Evolutionary conservation across 2,797 vertebrate genomes (phyloP), one percentile per base, ranked within the genome.

Genomic region (Muscicapa striata): DNA sequence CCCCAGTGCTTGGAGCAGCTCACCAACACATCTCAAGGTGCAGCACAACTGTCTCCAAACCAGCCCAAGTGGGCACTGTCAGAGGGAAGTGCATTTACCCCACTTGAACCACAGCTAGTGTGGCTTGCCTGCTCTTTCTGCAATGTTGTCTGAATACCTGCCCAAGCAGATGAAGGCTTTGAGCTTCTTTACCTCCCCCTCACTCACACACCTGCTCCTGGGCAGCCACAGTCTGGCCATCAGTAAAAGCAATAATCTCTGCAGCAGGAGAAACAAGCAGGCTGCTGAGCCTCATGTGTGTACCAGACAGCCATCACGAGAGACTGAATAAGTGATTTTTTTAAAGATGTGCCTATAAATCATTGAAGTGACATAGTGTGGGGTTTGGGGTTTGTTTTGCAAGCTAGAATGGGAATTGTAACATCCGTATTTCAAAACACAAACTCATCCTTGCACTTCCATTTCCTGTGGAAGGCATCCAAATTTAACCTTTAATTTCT

Each of bases 391-490:
- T 70, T 95, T 91, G 83, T 95, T 96, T 95, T 95, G 96, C 93
- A 95, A 95, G 68, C 78, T 70, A 80, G 92, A 93, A 93, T 74
- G 74, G 82, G 87, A 92, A 91, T 94, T 87, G 70, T 94, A 96
- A 95, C 83, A 87, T 90, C 85, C 11, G 7, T 90, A 91, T 97
- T 95, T 96, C 95, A 94, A 94, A 95, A 95, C 27, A 87, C 23
- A 84, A 3, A 3, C 77, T 88, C 67, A 62, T 61, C 51, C 85
- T 93, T 59, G 72, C 1, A 9, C 58, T 94, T 87, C 75, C n/a
- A 34, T 94, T 96, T 97, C 94, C 93, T 94, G 89, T 93, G 87
- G 79, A 93, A 69, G 43, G 34, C 72, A 69, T 89, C 85, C 89
- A 94, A 74, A 80, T 89, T 87, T 78, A 94, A 83, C 87, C 46